Evolutionary conservation across 2,888 invertebrate genomes (phyloP).

Genomic region (Lochmaea crataegi): DNA sequence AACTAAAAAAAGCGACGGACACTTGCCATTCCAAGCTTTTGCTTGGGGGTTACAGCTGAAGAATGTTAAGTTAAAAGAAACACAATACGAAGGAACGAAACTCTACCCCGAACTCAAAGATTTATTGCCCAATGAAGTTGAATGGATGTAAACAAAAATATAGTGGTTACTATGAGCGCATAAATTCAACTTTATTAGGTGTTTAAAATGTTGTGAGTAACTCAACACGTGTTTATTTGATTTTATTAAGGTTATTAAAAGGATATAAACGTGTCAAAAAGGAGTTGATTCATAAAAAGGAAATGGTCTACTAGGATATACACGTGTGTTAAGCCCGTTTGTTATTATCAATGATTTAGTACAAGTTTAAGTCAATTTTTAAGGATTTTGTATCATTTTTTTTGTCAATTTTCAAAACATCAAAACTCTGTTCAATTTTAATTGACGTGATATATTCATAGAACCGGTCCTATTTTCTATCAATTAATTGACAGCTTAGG

Average conservation of each 20-base stretch:
- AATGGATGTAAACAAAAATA: conserved; percentile 62
- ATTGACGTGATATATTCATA: too few species aligned
- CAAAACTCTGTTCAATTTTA: too few species aligned
- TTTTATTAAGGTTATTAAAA: conserved; percentile 33
- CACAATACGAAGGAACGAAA: conserved; percentile 33
- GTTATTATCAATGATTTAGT: too few species aligned
- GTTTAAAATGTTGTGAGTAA: conserved; percentile 49
- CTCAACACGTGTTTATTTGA: conserved; percentile 47
- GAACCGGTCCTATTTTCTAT: too few species aligned
- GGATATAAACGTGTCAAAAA: conserved; percentile 16
- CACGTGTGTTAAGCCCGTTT: too few species aligned
- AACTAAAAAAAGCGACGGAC: conserved; percentile 3
- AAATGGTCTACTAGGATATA: background rate
- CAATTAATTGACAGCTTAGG: too few species aligned
- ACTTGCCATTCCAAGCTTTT: conserved; percentile 5
- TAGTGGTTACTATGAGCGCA: conserved; percentile 62
- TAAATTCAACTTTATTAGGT: conserved; percentile 62
- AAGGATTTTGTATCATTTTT: too few species aligned
- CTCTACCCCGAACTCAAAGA: conserved; percentile 53
- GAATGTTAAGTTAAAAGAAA: conserved; percentile 18
- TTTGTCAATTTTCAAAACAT: too few species aligned
- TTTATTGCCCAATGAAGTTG: conserved; percentile 61
- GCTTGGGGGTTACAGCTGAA: conserved; percentile 13
- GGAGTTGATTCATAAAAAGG: background rate
- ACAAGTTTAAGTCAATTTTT: too few species aligned